phyloP scores from a whole-genome alignment of 2,888 invertebrate species.

The Epinotia ramella region DNA sequence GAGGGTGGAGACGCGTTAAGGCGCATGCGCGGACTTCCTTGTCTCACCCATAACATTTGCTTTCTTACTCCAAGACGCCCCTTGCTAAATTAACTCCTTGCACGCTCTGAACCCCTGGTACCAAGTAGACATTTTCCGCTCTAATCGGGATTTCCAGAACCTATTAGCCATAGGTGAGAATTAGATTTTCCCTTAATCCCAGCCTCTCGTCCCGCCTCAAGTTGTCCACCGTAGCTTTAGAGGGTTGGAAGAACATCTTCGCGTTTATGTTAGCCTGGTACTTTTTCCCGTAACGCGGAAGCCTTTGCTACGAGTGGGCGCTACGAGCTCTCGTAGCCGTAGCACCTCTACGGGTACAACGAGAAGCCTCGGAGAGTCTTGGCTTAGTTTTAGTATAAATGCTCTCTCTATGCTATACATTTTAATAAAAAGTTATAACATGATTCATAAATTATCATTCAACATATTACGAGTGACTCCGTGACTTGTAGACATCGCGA shows the following conservation, averaged over 20 bases:
- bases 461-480: no score
- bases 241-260: constrained; percentile 48
- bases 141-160: constrained; percentile 83
- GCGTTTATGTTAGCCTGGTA: constrained; percentile 65
- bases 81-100: constrained; percentile 47
- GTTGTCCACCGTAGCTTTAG: constrained; percentile 53
- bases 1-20: constrained; percentile 30
- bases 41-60: constrained; percentile 63
- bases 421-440: no score
- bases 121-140: constrained; percentile 83
- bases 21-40: constrained; percentile 61
- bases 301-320: constrained; percentile 53
- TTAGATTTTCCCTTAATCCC: constrained; percentile 73
- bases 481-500: no score
- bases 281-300: constrained; percentile 60
- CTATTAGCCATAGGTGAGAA: constrained; percentile 70
- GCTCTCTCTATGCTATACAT: not conserved
- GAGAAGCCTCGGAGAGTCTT: not conserved
- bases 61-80: constrained; percentile 63
- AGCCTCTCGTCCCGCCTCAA: constrained; percentile 47
- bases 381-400: not conserved
- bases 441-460: no score
- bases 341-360: constrained; percentile 7
- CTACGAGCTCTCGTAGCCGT: constrained; percentile 52
- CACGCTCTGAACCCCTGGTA: constrained; percentile 70